Base-by-base conservation (phyloP, 2,797 vertebrate genomes). In the Onychomys leucogaster region DNA sequence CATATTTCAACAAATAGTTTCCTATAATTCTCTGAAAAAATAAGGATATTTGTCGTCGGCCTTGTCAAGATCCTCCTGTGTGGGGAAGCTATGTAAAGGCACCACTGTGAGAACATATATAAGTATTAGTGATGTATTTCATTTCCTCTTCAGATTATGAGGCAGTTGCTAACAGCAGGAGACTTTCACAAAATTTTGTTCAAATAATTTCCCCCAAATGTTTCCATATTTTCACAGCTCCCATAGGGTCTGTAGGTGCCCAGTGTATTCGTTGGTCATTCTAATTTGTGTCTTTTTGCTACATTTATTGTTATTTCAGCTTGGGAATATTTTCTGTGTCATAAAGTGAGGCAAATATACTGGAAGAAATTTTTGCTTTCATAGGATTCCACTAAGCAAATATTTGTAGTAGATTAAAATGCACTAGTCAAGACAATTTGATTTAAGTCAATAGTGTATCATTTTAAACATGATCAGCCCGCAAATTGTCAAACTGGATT, bases 311-410 rank as follows among this genome's bases (percentile, higher is more conserved):
- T 95, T 89, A 69, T 37, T 89, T 89, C 80, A 63, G 73, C 57
- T 87, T 94, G 41, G 69, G 94, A 93, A 82, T 90, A 96, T 16
- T 67, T 11, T 76, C 65, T n/a, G 17, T 87, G 23, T 92, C 57
- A 59, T 71, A 81, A 94, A 67, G 25, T 95, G 41, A 91, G 67
- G 78, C 88, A 91, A 65, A 95, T 52, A 4, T 75, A 29, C 77
- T 84, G 57, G 92, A 93, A 89, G 76, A 95, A 49, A 5, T 65
- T 95, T 95, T 93, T 71, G 63, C n/a, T 93, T 78, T 96, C 63
- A 29, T 89, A 73, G 37, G 80, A 95, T 94, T 90, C 55, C 63
- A 90, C 61, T 94, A 76, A 95, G 89, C 95, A 94, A 96, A 91
- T 94, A 89, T 34, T 90, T 57, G 8, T 91, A 92, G 77, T 94